These are phyloP conservation scores for Pygoscelis adeliae DNA, from an alignment of 2,113 vertebrate genomes.

Conservation along the genomic window DNA sequence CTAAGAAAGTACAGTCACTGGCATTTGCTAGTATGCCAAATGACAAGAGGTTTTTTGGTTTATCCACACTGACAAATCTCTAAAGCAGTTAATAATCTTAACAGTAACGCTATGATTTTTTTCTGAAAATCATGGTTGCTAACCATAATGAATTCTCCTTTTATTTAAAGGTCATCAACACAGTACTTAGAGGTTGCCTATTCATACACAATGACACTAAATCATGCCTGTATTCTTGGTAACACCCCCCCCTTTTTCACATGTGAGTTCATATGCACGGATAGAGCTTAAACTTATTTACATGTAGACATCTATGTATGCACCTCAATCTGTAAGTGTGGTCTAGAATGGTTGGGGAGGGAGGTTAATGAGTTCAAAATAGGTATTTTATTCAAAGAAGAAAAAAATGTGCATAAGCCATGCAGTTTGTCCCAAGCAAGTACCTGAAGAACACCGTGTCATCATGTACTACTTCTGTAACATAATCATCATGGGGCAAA, in stretches of 20 bases:
- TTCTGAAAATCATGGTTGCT: not conserved
- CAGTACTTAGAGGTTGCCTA: not conserved
- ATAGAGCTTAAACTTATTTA: not conserved
- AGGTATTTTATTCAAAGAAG: not conserved
- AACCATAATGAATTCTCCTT: not conserved
- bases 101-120: not conserved
- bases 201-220: not conserved
- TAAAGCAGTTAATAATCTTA: slow-evolving; percentile 1
- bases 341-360: not conserved
- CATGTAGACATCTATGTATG: not conserved
- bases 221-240: not conserved
- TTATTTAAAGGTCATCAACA: not conserved
- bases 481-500: not conserved
- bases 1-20: not conserved
- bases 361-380: not conserved
- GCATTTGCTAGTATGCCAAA: not conserved
- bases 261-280: not conserved
- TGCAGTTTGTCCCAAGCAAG: not conserved
- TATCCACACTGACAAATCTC: not conserved
- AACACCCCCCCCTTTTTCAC: not conserved
- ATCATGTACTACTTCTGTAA: not conserved
- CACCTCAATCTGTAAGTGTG: not conserved
- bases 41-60: not conserved
- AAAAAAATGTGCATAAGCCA: not conserved
- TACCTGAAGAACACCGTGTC: not conserved